A percentile compares a stretch with the other conserved stretches of the same genome.
These are phyloP conservation scores for Hydrotaea cyrtoneurina DNA, from an alignment of 2,888 invertebrate species.

Conservation along the genomic window DNA sequence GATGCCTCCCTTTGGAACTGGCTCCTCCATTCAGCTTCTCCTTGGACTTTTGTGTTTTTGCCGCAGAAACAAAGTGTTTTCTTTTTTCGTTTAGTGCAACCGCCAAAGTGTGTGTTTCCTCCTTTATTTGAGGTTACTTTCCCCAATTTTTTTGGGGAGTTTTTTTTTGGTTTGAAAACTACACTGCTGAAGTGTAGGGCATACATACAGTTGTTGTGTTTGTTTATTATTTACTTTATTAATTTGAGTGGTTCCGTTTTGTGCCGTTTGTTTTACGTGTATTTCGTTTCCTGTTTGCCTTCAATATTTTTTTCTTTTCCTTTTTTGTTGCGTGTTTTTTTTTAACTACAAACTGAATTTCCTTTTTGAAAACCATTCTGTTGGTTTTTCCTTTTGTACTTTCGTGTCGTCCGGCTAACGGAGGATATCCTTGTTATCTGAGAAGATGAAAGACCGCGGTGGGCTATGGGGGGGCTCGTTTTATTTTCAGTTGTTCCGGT, in stretches of 20 bases:
- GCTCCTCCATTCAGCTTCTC: not conserved
- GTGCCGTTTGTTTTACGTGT: slow-evolving; percentile 8
- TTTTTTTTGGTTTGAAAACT: no score
- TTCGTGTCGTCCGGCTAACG: no score
- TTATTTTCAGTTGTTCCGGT: no score
- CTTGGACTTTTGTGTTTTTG: slow-evolving; percentile 7
- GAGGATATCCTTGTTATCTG: no score
- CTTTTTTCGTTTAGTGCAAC: not conserved
- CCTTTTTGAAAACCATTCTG: not conserved
- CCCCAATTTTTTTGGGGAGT: no score
- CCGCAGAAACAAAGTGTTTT: not conserved
- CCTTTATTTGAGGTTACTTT: no score
- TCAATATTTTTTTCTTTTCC: not conserved
- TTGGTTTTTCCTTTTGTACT: no score
- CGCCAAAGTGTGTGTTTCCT: not conserved
- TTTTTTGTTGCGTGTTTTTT: not conserved
- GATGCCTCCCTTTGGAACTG: not conserved
- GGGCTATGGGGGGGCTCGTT: no score
- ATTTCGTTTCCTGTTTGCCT: not conserved
- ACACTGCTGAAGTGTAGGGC: no score
- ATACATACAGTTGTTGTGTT: no score
- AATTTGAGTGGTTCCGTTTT: slow-evolving; percentile 75
- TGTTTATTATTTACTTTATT: slow-evolving; percentile 76
- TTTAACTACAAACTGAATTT: not conserved
- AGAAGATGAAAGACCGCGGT: no score